Conservation (phyloP, 30 jellyfish, hydroid and myxozoan genomes). For the Aurelia coerulea region DNA sequence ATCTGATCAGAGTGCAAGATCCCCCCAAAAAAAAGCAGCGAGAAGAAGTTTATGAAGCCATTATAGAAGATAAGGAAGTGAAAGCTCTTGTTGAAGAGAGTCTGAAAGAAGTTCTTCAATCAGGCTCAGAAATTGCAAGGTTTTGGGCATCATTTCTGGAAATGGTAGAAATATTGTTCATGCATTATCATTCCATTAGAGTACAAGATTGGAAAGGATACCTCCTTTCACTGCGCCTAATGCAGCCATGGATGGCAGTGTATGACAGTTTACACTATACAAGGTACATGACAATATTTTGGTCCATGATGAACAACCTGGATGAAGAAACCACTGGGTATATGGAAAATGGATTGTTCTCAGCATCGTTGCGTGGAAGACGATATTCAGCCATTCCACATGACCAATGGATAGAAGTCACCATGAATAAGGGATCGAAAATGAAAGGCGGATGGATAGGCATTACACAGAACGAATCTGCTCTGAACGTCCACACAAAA, state of each 20-base stretch:
- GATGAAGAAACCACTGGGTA: slow-evolving; percentile 31
- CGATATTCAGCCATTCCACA: slow-evolving; percentile 34
- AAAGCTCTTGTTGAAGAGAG: slow-evolving; percentile 17
- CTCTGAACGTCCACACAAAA: slow-evolving; percentile 12
- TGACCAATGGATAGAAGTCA: slow-evolving; percentile 48
- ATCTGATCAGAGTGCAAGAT: not conserved
- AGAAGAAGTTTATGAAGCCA: slow-evolving; percentile 2
- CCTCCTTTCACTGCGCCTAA: slow-evolving; percentile 43
- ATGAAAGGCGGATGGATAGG: slow-evolving; percentile 45
- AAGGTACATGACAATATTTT: slow-evolving; percentile 32
- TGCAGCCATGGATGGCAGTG: slow-evolving; percentile 62
- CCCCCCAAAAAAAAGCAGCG: too few relatives aligned
- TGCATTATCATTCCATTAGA: slow-evolving; percentile 39
- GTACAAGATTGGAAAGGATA: slow-evolving; percentile 48
- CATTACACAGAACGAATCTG: slow-evolving; percentile 19
- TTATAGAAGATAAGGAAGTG: slow-evolving; percentile 43
- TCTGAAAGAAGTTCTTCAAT: slow-evolving; percentile 12
- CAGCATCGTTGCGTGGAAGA: slow-evolving; percentile 52
- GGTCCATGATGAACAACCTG: slow-evolving; percentile 30
- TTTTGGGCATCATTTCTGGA: slow-evolving; percentile 37
- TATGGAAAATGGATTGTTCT: slow-evolving; percentile 15
- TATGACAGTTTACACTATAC: slow-evolving; percentile 54
- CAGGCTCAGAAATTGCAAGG: not conserved
- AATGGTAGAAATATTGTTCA: slow-evolving; percentile 46
- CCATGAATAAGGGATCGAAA: slow-evolving; percentile 63